A percentile compares a stretch with the other conserved stretches of the same genome.
Evolutionary conservation across 1,140 invertebrate genomes (phyloP).

Genomic region (Pogonomyrmex californicus): DNA sequence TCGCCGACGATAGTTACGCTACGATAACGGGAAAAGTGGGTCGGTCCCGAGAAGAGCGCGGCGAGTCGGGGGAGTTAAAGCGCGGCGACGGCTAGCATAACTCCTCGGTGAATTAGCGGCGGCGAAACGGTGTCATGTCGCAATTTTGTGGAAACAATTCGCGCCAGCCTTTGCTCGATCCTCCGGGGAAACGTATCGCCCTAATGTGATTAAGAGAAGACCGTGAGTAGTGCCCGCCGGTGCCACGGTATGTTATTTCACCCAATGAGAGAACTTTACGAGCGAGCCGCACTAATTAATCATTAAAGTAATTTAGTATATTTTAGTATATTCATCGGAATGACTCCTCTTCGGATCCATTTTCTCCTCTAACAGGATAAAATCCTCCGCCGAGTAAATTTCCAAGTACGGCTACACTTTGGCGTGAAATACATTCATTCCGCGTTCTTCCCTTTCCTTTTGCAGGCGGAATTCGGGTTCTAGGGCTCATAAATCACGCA

Average conservation of each 20-base stretch:
- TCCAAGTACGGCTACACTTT: not conserved
- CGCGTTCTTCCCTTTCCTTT: not conserved
- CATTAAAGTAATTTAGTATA: not conserved
- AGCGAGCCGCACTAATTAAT: constrained; percentile 6
- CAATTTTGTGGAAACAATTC: constrained; percentile 64
- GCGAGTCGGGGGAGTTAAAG: constrained; percentile 25
- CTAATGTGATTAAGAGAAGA: constrained; percentile 54
- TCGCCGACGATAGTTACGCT: constrained; percentile 32
- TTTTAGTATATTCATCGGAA: not conserved
- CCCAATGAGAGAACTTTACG: not conserved
- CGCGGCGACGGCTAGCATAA: constrained; percentile 26
- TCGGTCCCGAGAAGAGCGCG: constrained; percentile 15
- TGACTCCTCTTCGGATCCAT: not conserved
- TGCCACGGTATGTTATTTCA: not conserved
- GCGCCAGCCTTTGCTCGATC: constrained; percentile 27
- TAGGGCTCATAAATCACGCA: constrained; percentile 13
- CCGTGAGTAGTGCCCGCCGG: constrained; percentile 11
- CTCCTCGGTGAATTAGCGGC: constrained; percentile 54
- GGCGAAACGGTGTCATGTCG: constrained; percentile 59
- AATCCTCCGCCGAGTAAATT: not conserved
- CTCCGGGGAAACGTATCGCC: not conserved
- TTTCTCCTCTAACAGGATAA: not conserved
- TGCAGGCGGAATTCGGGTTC: not conserved
- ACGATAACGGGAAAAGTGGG: constrained; percentile 58
- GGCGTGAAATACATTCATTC: not conserved